Evolutionary conservation across 2,113 vertebrate genomes (phyloP).

Genomic region (Mesembrinibis cayennensis): DNA sequence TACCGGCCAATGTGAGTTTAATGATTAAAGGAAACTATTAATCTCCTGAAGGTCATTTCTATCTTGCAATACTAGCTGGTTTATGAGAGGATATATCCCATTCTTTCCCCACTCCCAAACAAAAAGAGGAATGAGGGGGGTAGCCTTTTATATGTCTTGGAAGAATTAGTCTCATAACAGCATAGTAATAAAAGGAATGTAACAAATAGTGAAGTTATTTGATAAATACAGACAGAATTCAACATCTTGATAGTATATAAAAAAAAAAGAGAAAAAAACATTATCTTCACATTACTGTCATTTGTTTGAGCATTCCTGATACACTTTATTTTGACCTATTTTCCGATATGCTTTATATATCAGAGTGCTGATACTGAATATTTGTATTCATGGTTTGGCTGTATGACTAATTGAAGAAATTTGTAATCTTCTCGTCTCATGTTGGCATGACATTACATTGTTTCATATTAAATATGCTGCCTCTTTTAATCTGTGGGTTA

Average conservation of each 20-base stretch:
- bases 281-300: not conserved
- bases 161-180: not conserved
- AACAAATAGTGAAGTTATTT: not conserved
- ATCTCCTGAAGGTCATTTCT: not conserved
- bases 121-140: accelerated
- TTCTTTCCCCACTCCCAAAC: not conserved
- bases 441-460: conserved; percentile 54
- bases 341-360: conserved; percentile 8
- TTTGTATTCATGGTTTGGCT: conserved; percentile 55
- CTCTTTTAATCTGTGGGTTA: conserved; percentile 60
- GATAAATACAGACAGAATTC: not conserved
- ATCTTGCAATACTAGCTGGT: not conserved
- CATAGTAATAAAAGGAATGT: not conserved
- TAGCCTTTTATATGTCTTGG: not conserved
- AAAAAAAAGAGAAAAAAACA: not conserved
- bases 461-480: conserved; percentile 55
- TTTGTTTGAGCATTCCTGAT: not conserved
- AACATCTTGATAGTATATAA: not conserved
- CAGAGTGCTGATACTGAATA: conserved; percentile 6
- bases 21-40: not conserved
- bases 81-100: not conserved
- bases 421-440: conserved; percentile 47
- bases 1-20: not conserved
- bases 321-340: conserved; percentile 48
- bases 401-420: conserved; percentile 69